phyloP scores from a whole-genome alignment of 2,797 vertebrate genomes.

The Chromis chromis region DNA sequence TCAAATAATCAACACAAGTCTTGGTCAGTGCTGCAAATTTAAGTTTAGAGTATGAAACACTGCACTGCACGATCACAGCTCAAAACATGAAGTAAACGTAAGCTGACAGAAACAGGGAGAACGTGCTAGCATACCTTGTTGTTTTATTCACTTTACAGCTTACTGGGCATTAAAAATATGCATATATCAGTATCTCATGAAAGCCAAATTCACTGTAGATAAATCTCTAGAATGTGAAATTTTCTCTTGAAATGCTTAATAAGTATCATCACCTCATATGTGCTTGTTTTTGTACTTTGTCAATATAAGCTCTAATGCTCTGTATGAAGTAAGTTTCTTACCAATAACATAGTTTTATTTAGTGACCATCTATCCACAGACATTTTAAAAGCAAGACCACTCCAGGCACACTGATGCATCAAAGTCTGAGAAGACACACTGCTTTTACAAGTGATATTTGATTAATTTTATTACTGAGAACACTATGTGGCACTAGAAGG shows the following conservation, averaged over 20 bases:
- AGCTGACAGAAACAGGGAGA: conserved; percentile 9
- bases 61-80: neutral
- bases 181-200: conserved; percentile 24
- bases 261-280: neutral
- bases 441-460: conserved; percentile 28
- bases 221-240: neutral
- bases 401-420: conserved; percentile 33
- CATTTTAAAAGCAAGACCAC: neutral
- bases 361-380: neutral
- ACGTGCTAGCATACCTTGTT: conserved; percentile 11
- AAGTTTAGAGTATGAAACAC: neutral
- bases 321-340: neutral
- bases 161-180: conserved; percentile 25
- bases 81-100: conserved; percentile 23
- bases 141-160: conserved; percentile 30
- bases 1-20: neutral
- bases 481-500: conserved; percentile 34
- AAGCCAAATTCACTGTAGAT: neutral
- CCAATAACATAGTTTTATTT: neutral
- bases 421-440: conserved; percentile 8
- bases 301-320: neutral
- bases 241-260: neutral
- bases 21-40: neutral
- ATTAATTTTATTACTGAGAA: conserved; percentile 52
- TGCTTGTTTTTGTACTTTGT: conserved; percentile 6